Conservation (phyloP, 2,888 invertebrate genomes). For the Aphidoletes aphidimyza region DNA sequence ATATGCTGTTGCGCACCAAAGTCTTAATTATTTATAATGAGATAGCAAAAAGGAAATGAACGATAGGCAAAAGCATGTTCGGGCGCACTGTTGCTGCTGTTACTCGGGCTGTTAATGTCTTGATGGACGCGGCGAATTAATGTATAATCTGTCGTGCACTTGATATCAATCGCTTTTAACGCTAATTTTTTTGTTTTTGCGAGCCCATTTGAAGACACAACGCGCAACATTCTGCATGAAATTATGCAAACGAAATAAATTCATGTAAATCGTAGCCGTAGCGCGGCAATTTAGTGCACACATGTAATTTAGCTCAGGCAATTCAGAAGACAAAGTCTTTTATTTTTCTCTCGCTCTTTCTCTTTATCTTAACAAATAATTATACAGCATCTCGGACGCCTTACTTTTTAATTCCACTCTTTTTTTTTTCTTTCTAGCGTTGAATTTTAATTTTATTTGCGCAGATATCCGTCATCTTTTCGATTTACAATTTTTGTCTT, state of each 20-base stretch:
- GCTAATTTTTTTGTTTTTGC: constrained; percentile 32
- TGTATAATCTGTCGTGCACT: constrained; percentile 46
- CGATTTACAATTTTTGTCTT: constrained; percentile 47
- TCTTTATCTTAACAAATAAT: constrained; percentile 4
- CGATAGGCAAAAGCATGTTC: constrained; percentile 35
- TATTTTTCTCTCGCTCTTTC: neutral
- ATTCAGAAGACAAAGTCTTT: constrained; percentile 26
- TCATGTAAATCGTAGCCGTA: constrained; percentile 39
- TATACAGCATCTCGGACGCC: constrained; percentile 24
- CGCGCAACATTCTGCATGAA: constrained; percentile 28
- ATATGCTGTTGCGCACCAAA: constrained; percentile 32
- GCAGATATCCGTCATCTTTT: constrained; percentile 49
- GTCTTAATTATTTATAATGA: constrained; percentile 49
- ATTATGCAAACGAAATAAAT: constrained; percentile 49
- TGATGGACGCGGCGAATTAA: constrained; percentile 46
- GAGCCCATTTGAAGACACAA: constrained; percentile 20
- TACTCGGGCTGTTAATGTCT: constrained; percentile 28
- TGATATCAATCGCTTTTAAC: constrained; percentile 46
- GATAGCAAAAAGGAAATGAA: constrained; percentile 51
- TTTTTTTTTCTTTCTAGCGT: constrained; percentile 12
- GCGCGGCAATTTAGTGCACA: constrained; percentile 45
- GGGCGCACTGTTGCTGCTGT: constrained; percentile 19
- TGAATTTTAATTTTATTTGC: constrained; percentile 38
- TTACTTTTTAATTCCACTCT: constrained; percentile 19
- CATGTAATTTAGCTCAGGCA: constrained; percentile 30